A percentile compares a stretch with the other conserved stretches of the same genome.
These are phyloP conservation scores for Leuciscus idus DNA, from an alignment of 2,113 vertebrate species.

Conservation along the genomic window DNA sequence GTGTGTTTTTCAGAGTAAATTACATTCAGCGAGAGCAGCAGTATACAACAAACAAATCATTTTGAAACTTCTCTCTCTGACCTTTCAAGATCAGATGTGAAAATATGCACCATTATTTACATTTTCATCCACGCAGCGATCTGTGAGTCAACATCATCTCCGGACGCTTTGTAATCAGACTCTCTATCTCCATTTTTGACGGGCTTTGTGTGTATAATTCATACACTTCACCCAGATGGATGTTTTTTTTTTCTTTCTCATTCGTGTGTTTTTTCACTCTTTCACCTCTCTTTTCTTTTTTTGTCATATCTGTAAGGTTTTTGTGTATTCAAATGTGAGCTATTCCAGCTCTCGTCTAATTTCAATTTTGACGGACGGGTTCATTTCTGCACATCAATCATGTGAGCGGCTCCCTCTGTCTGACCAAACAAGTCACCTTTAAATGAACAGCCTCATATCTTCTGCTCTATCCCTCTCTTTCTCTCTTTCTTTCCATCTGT, in stretches of 20 bases:
- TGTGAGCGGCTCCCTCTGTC: constrained; percentile 2
- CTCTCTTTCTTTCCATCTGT: constrained; percentile 4
- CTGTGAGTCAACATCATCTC: constrained; percentile 15
- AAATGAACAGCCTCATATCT: constrained; percentile 39
- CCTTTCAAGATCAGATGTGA: constrained; percentile 20
- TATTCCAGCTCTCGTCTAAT: constrained; percentile 28
- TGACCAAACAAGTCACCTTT: constrained; percentile 34
- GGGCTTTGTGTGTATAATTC: not conserved
- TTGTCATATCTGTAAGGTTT: not conserved
- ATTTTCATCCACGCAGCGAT: constrained; percentile 14
- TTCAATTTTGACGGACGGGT: constrained; percentile 31
- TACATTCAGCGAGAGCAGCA: not conserved
- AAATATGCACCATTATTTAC: not conserved
- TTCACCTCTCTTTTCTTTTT: not conserved
- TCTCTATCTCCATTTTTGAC: constrained; percentile 2
- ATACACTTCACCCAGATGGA: constrained; percentile 1
- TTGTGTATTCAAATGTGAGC: constrained; percentile 32
- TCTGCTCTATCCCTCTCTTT: constrained; percentile 24
- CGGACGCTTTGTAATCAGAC: constrained; percentile 1
- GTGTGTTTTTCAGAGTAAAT: not conserved
- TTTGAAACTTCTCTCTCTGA: constrained; percentile 3
- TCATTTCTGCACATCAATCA: constrained; percentile 49
- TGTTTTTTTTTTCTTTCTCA: not conserved
- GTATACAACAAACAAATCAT: not conserved
- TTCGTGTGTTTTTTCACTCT: not conserved